Conservation (phyloP, 2,888 invertebrate species). For the Liopterus haemorrhoidalis region DNA sequence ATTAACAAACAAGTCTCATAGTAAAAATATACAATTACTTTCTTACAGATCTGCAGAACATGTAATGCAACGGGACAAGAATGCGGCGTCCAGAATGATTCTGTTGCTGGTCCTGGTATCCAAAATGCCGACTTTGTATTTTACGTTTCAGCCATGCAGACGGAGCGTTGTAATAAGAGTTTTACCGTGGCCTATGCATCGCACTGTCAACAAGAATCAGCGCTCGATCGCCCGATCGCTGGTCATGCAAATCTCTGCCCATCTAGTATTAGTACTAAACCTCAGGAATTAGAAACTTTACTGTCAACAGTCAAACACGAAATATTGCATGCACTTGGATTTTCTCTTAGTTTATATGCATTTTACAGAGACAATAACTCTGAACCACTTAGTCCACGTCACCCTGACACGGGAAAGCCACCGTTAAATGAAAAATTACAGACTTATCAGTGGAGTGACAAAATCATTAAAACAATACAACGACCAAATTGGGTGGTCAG, state of each 20-base stretch:
- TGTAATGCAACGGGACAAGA: constrained; percentile 83
- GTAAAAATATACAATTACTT: too few species aligned
- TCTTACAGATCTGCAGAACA: constrained; percentile 70
- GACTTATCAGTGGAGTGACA: constrained; percentile 91
- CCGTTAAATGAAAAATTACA: constrained; percentile 78
- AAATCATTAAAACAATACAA: constrained; percentile 72
- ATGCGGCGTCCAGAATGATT: constrained; percentile 57
- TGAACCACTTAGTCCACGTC: constrained; percentile 73
- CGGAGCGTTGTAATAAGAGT: constrained; percentile 84
- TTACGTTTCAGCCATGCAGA: constrained; percentile 92
- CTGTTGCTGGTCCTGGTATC: constrained; percentile 61
- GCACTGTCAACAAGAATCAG: constrained; percentile 94
- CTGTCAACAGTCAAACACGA: constrained; percentile 98
- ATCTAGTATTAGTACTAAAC: constrained; percentile 82
- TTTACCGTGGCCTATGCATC: constrained; percentile 96
- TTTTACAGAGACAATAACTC: constrained; percentile 92
- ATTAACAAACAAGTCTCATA: constrained; percentile 6
- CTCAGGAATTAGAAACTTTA: constrained; percentile 83
- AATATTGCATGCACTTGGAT: constrained; percentile 94
- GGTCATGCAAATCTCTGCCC: constrained; percentile 99
- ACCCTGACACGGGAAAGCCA: constrained; percentile 82
- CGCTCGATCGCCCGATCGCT: constrained; percentile 91
- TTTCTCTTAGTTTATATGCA: constrained; percentile 93
- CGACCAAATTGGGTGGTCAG: constrained; percentile 71
- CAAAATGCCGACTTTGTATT: constrained; percentile 88